Evolutionary conservation across 2,113 vertebrate species (phyloP), one percentile per base, ranked within the genome.

Genomic region (Meriones unguiculatus): DNA sequence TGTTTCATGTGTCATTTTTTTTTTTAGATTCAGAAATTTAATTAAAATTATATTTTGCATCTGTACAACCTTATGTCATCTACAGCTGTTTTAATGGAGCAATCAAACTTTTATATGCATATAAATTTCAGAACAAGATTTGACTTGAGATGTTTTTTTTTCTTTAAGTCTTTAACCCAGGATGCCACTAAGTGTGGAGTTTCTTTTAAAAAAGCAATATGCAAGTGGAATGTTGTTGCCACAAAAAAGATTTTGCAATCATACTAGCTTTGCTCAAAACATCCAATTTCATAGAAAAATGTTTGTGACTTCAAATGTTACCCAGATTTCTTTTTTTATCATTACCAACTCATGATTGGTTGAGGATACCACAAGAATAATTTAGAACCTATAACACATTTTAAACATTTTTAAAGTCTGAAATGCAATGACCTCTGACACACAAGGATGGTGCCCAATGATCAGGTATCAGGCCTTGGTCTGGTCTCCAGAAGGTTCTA

Each of bases 151-250:
- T 93, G 12, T 38, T 93, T 76, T 96, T 46, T 85, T 46, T 46
- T 46, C 87, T 76, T 97, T 73, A 91, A 78, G 91, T 89, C 94
- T 98, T 97, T 96, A 97, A 95, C 91, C 87, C 90, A 93, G 94
- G 97, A 97, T 97, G 81, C 94, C 95, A 97, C 73, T 87, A 76
- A 93, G 91, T 92, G 8, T 90, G 81, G 41, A 76, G 77, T 95
- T 98, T n/a, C 35, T 97, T 97, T 97, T 97, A 97, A 97, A 97
- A 98, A 96, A 98, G 96, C 98, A 97, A 92, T 98, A 98, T 98
- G 97, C 62, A 38, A 98, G 94, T 97, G 98, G 98, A 98, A 98
- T 98, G 98, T 97, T 98, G 98, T 98, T 98, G 98, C 98, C 97
- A 90, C 50, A 98, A 95, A 97, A 97, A 97, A 98, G 95, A 98